Base-by-base conservation (phyloP, 2,113 vertebrate genomes). In the Rousettus leschenaultii region DNA sequence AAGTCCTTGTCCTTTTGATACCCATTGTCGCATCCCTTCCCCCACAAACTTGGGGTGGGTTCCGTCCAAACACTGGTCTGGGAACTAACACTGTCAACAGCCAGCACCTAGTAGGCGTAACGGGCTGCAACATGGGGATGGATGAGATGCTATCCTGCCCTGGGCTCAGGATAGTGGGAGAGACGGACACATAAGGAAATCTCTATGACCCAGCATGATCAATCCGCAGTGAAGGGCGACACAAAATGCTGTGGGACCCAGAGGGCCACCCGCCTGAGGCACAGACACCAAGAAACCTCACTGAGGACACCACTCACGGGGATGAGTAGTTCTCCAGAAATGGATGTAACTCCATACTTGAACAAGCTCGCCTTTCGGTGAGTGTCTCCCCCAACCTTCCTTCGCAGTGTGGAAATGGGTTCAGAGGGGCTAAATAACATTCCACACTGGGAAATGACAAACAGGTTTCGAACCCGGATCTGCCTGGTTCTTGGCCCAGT, bases 1-100 rank as follows among this genome's bases (percentile, higher is more conserved):
- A 94, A 89, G 35, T 82, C 87, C 87, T 33, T 5, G 6, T 78
- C n/a, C 61, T 65, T 65, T 51, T 68, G 84, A 24, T 18, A 73
- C 33, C 63, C 26, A 6, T 48, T 8, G 33, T 43, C 65, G 22
- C 5, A 28, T 16, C 53, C 48, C 22, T n/a, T 53, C 73, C 55
- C 74, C 38, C 15, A n/a, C 12, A 40, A 3, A 21, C 71, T 15
- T 24, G 38, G 9, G 68, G 21, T 45, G 33, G 22, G 77, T 93
- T n/a, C 82, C 82, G 40, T 22, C n/a, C 57, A 78, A 28, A 85
- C 55, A 40, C 3, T n/a, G 40, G 66, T n/a, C 70, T 33, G 12
- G 10, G 38, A 71, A 66, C 45, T 38, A 19, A 73, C 33, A 57
- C 18, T 7, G 33, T 33, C 38, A 33, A 88, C n/a, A 61, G 51